Evolutionary conservation across 2,113 vertebrate species (phyloP), one percentile per base, ranked within the genome.

Genomic region (Pavo muticus): DNA sequence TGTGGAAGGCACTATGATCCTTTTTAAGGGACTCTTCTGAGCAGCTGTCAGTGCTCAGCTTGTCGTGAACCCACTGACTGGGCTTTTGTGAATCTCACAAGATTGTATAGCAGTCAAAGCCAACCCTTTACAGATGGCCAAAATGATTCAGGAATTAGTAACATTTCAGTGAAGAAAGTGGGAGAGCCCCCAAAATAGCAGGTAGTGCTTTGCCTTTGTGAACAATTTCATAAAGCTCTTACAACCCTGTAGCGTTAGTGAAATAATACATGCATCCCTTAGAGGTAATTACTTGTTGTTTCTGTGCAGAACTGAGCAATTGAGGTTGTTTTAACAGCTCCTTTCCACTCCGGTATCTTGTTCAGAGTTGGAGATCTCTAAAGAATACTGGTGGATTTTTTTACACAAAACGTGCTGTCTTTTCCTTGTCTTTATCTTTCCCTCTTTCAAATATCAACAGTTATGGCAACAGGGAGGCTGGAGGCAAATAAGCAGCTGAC

Each of bases 361-460:
- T 67, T 87, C 54, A 70, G 59, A 84, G 68, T 52, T 67, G 60
- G 67, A 92, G 47, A 81, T 80, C 19, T n/a, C 60, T 71, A 57
- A 52, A 91, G 59, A 73, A 60, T 73, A 78, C 52, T 63, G 35
- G 9, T 50, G 94, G 37, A 71, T 83, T 63, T 87, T 89, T 77
- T 76, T 47, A 6, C 39, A 47, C 42, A 80, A 23, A 87, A 79
- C 71, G 42, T 7, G 8, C n/a, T 89, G 54, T 95, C 27, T 5
- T 61, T 87, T 85, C 63, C 59, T 93, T 85, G 44, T 63, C 73
- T 84, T 87, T 63, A 21, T 67, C 37, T 42, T 92, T 67, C 23
- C 21, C 9, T 85, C 56, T 88, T 94, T 93, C 72, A 93, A 70
- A 57, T 64, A 80, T 68, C 61, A 90, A 30, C 82, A 86, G 59